These are phyloP conservation scores for Tolypeutes matacus DNA, from an alignment of 2,797 vertebrate genomes.

Conservation along the genomic window DNA sequence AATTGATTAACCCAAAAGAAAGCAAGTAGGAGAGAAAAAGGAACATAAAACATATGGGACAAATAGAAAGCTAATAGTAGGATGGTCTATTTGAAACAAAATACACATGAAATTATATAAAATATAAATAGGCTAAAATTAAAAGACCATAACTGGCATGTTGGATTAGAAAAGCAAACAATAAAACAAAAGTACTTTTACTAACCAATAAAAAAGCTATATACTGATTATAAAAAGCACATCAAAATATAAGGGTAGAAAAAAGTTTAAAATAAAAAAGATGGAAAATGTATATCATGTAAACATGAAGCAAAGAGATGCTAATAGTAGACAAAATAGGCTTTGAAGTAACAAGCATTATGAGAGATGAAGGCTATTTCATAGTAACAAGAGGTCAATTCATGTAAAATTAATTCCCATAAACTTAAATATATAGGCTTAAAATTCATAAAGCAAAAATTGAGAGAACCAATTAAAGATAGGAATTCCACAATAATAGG, in stretches of 20 bases:
- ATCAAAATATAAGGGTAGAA: neutral
- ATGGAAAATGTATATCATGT: neutral
- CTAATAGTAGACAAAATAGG: neutral
- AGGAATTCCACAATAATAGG: neutral
- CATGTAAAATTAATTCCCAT: neutral
- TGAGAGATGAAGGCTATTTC: neutral
- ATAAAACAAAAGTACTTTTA: neutral
- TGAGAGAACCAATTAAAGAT: neutral
- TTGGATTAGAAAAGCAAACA: neutral
- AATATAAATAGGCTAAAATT: constrained; percentile 12
- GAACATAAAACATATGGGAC: neutral
- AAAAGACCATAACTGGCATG: neutral
- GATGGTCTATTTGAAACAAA: neutral
- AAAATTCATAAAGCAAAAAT: constrained; percentile 6
- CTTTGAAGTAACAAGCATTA: neutral
- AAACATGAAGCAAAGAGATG: neutral
- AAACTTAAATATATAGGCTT: neutral
- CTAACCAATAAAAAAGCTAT: neutral
- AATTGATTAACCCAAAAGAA: neutral
- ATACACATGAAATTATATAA: neutral
- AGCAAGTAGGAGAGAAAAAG: neutral
- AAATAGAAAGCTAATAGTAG: neutral
- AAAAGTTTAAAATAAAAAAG: neutral
- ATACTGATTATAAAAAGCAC: neutral
- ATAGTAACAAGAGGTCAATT: neutral